A percentile compares a stretch with the other conserved stretches of the same genome.
phyloP scores from a whole-genome alignment of 1,140 invertebrate species.

The Lucilia sericata region DNA sequence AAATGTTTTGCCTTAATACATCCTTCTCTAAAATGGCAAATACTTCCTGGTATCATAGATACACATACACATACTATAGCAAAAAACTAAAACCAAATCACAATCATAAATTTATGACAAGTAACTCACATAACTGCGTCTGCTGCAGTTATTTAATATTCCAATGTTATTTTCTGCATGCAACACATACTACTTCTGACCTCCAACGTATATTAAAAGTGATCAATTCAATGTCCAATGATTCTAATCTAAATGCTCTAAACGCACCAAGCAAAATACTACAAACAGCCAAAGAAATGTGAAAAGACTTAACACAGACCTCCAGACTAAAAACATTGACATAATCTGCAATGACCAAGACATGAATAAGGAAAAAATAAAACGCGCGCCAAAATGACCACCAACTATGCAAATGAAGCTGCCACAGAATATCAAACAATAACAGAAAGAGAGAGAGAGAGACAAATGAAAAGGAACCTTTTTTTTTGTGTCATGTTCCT shows the following conservation, averaged over 20 bases:
- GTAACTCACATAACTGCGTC: background rate
- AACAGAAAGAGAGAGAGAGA: background rate
- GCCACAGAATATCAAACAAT: background rate
- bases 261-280: background rate
- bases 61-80: background rate
- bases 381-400: background rate
- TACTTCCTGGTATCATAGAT: background rate
- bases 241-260: constrained; percentile 1
- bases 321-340: background rate
- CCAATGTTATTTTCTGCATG: background rate
- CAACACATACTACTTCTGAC: background rate
- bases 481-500: background rate
- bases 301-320: too few relatives aligned
- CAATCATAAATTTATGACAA: constrained; percentile 37
- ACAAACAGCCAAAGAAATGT: background rate
- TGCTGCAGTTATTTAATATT: constrained; percentile 1
- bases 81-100: background rate
- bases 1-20: background rate
- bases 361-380: background rate
- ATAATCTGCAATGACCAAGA: background rate
- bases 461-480: background rate
- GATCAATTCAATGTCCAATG: background rate
- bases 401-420: constrained; percentile 5
- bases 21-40: constrained; percentile 25
- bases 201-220: background rate